phyloP scores from a whole-genome alignment of 1,140 invertebrate genomes.

The Heliconius eleuchia region DNA sequence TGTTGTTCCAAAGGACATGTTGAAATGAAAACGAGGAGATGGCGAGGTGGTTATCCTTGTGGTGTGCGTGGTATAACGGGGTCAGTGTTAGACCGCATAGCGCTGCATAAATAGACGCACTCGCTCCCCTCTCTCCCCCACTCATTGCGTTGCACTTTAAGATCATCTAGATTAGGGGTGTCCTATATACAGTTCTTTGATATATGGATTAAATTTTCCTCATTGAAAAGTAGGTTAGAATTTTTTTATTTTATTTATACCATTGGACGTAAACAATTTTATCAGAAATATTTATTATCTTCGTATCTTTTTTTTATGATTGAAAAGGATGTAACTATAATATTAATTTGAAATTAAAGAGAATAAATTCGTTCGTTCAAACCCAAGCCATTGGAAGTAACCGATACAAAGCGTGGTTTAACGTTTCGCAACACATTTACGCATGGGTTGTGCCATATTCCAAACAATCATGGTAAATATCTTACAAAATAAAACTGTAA shows the following conservation, averaged over 20 bases:
- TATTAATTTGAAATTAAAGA: neutral
- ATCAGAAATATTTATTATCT: neutral
- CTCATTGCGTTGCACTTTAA: conserved; percentile 43
- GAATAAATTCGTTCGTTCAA: neutral
- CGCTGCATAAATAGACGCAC: conserved; percentile 71
- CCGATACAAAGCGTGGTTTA: conserved; percentile 52
- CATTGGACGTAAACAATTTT: neutral
- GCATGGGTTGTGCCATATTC: conserved; percentile 35
- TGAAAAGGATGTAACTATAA: neutral
- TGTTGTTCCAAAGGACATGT: conserved; percentile 30
- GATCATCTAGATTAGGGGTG: conserved; percentile 38
- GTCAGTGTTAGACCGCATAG: conserved; percentile 79
- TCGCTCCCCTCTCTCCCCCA: conserved; percentile 28
- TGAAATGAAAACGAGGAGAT: conserved; percentile 34
- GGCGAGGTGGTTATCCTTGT: conserved; percentile 61
- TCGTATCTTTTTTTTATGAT: neutral
- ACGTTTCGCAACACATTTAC: conserved; percentile 68
- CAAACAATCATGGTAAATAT: neutral
- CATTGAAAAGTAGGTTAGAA: neutral
- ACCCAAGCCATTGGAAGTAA: conserved; percentile 42
- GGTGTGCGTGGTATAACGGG: conserved; percentile 69
- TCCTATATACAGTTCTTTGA: conserved; percentile 21
- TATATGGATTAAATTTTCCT: neutral
- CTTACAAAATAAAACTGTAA: neutral
- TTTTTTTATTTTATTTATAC: neutral